These are phyloP conservation scores for Hestina assimilis DNA, from an alignment of 1,140 invertebrate species.

Conservation along the genomic window DNA sequence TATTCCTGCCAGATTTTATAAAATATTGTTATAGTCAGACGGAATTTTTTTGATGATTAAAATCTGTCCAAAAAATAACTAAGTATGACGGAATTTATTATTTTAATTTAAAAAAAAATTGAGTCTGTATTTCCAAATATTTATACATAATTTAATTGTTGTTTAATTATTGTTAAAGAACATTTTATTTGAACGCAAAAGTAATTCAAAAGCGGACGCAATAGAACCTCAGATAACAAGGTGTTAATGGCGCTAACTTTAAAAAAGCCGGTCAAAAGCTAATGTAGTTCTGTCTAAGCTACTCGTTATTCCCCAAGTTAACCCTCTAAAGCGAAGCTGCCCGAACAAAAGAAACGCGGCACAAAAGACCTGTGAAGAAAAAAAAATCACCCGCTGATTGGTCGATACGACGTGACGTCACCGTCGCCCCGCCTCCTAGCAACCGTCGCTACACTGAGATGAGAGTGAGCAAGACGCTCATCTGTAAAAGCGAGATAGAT, in stretches of 20 bases:
- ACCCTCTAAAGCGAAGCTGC: conserved; percentile 26
- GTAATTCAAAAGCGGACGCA: background rate
- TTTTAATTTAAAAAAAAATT: too few species aligned
- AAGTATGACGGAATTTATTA: too few species aligned
- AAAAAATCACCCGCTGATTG: conserved; percentile 43
- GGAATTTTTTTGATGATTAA: too few species aligned
- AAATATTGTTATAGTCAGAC: too few species aligned
- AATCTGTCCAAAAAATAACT: too few species aligned
- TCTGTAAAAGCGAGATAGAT: conserved; percentile 49
- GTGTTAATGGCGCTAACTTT: conserved; percentile 31
- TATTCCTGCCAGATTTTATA: too few species aligned
- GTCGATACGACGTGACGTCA: conserved; percentile 62
- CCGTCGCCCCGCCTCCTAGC: conserved; percentile 59
- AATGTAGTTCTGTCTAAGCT: conserved; percentile 34
- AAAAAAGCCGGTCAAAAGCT: conserved; percentile 35
- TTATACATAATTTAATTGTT: too few species aligned
- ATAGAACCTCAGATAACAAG: conserved; percentile 14
- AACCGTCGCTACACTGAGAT: conserved; percentile 68
- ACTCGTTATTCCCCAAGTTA: conserved; percentile 55
- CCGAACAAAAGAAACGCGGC: conserved; percentile 52
- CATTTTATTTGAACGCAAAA: background rate
- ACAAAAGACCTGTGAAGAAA: conserved; percentile 42
- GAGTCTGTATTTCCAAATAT: too few species aligned
- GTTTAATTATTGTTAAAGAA: background rate
- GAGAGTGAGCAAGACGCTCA: conserved; percentile 48